Evolutionary conservation across 1,140 invertebrate genomes (phyloP), one percentile per base, ranked within the genome.

Genomic region (Trichogramma pretiosum): DNA sequence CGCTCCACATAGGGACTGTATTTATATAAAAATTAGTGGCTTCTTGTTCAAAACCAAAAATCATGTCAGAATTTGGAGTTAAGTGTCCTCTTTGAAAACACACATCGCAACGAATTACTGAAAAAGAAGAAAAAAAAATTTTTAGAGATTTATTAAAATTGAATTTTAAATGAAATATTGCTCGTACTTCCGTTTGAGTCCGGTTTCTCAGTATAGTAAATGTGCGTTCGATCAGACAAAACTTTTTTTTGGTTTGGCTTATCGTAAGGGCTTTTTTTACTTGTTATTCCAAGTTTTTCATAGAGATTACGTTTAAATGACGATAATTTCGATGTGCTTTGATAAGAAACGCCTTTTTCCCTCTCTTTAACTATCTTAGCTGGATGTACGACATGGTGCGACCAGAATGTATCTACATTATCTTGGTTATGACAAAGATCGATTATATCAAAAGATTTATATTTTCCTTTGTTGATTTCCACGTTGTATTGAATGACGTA

Each of bases 11-110:
- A 9, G 49, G 49, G 9, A 46, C 78, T 4, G 68, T 74, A 56
- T 84, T 84, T 9, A 80, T 73, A 57, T 78, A 84, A 54, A 76
- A 76, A 62, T 80, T 83, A 3, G 80, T 80, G n/a, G 78, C 67
- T 1, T 76, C 70, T 57, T 85, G 80, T 38, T 78, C 76, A 11
- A 74, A 62, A 0, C 73, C 79, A 50, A 74, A 81, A 2, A 82
- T 66, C 37, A 77, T 80, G 57, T 85, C 82, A 23, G 72, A 75
- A 57, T 82, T 82, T 19, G 83, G 81, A 0, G 77, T 68, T n/a
- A 84, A 64, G 55, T 85, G 83, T n/a, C n/a, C n/a, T n/a, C n/a
- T n/a, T n/a, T n/a, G n/a, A n/a, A n/a, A n/a, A n/a, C n/a, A 18
- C 82, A 82, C 26, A 79, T 70, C 0, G 81, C 70, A 37, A 85